A percentile compares a stretch with the other conserved stretches of the same genome.
phyloP scores from a whole-genome alignment of 2,797 vertebrate genomes.

The Gymnothorax reevesii region DNA sequence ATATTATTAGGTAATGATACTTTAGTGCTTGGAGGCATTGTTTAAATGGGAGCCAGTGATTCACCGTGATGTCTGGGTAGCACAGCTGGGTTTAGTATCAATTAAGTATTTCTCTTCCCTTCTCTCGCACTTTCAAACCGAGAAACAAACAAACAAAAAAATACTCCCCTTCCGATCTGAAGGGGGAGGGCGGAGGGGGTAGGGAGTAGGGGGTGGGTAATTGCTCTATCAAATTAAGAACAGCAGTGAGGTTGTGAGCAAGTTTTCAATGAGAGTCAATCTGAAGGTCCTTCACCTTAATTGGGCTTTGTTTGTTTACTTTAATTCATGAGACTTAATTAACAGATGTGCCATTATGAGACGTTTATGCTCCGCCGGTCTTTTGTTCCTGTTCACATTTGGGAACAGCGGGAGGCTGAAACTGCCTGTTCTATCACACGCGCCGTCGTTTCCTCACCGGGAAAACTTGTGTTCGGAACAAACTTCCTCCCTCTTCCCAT shows the following conservation, averaged over 20 bases:
- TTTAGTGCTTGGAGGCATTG: background rate
- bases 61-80: background rate
- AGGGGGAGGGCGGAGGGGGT: background rate
- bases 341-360: slow-evolving; percentile 41
- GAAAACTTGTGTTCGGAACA: background rate
- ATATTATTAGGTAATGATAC: slow-evolving; percentile 1
- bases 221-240: slow-evolving; percentile 27
- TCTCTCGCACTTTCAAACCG: slow-evolving; percentile 13
- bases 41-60: slow-evolving; percentile 7
- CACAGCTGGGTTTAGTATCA: slow-evolving; percentile 23
- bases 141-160: slow-evolving; percentile 7
- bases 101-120: background rate
- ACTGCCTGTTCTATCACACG: slow-evolving; percentile 13
- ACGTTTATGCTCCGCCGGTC: slow-evolving; percentile 9
- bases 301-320: slow-evolving; percentile 40
- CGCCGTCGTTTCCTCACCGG: background rate
- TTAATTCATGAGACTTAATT: slow-evolving; percentile 37
- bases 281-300: slow-evolving; percentile 27
- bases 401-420: slow-evolving; percentile 31
- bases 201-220: background rate
- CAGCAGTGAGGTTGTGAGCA: slow-evolving; percentile 21
- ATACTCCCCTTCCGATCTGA: background rate
- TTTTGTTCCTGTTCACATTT: slow-evolving; percentile 40
- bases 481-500: background rate
- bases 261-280: slow-evolving; percentile 24